Base-by-base conservation (phyloP, 2,888 invertebrate genomes). In the Aproaerema taeniolella region DNA sequence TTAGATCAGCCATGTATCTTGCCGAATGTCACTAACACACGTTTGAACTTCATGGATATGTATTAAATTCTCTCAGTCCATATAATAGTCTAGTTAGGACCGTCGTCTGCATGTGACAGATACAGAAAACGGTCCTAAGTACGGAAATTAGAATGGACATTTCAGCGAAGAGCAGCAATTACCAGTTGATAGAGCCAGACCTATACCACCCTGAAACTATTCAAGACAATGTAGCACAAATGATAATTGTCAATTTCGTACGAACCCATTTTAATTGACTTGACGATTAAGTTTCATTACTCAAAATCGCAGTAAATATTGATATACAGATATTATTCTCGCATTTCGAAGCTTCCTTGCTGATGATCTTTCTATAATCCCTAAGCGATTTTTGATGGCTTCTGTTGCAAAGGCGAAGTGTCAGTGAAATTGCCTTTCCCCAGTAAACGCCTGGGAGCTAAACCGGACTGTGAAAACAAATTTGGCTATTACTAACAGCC, bases 301-400 rank as follows among this genome's bases (percentile, higher is more conserved):
- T 51, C 47, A 58, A 62, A 58, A 55, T 55, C 56, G 53, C 45
- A 43, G 65, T 59, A 67, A 72, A 73, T 69, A 74, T 72, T 75
- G 66, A 61, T 63, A n/a, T n/a, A 66, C 61, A 65, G 55, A 61
- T 59, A 60, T 57, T 58, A 37, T 61, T 61, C 44, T 49, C 47
- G 49, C 57, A 49, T 48, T 56, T 56, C 46, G 41, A 55, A 53
- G 50, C 47, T 62, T 67, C 61, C 60, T 50, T 54, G 51, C 44
- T 65, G 66, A 65, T 64, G 64, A 62, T 68, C 55, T 55, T 59
- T 55, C 61, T 61, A 59, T 65, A 64, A 61, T 60, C 58, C 55
- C 55, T 80, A 78, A 81, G 67, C 72, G 76, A 66, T 72, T 73
- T 76, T 71, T 79, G 74, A 82, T 79, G 73, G 61, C 59, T 38